Base-by-base conservation (phyloP, 2,888 invertebrate species). In the Atethmia centrago region DNA sequence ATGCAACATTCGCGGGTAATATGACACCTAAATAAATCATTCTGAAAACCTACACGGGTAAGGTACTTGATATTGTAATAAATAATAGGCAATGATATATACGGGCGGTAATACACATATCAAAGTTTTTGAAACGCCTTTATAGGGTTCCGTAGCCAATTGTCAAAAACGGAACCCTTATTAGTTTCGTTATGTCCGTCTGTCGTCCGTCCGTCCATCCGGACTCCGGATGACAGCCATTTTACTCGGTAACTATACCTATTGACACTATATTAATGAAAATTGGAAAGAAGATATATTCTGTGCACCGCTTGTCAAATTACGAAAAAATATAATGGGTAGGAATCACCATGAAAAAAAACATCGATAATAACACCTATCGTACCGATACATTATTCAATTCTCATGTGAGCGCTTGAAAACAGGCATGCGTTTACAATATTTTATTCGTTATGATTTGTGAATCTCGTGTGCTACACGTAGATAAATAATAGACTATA, bases 11-110 rank as follows among this genome's bases (percentile, higher is more conserved):
- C 66, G 58, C 49, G 14, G 16, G 31, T 59, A 67, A 63, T 67
- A 58, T 47, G 40, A 59, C 51, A 56, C 64, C 36, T 31, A 4
- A 31, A 78, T 78, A 73, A 68, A 78, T 68, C 51, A 73, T 55
- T 36, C 31, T 49, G 28, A 55, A 75, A 53, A 55, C 40, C 28
- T 31, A 14, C 28, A 19, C 10, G 36, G 8, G 12, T 66, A 12
- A 45, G 14, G 28, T 9, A 45, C 42, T 3, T 45, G 5, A 53
- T 74, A 66, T 25, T 4, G 31, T 64, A 56, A 58, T 72, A 56
- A 42, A 62, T 73, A 47, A 61, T 53, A 71, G 42, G 10, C n/a
- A 40, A 36, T 25, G 21, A 72, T 72, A 56, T 72, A 72, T 21
- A 51, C 21, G 21, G 14, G 21, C 1, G 58, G n/a, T n/a, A 59